Evolutionary conservation across 1,140 invertebrate genomes (phyloP), one percentile per base, ranked within the genome.

Genomic region (Ceratosolen solmsi): DNA sequence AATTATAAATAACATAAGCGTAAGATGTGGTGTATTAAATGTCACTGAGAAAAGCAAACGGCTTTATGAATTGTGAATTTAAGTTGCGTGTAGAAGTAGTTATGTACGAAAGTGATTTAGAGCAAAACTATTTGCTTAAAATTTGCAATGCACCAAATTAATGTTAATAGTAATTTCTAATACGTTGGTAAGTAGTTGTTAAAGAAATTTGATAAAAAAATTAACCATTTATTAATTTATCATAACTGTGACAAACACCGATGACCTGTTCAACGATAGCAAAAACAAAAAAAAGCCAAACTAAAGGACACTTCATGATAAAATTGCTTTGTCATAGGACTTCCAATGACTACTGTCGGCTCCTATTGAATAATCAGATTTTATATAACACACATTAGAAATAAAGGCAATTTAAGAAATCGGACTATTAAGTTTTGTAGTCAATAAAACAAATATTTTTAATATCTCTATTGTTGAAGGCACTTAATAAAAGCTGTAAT

Each of bases 141-240:
- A 46, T 46, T n/a, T n/a, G n/a, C n/a, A n/a, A n/a, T n/a, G n/a
- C n/a, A n/a, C n/a, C n/a, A n/a, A n/a, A n/a, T n/a, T n/a, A n/a
- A n/a, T n/a, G n/a, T n/a, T n/a, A n/a, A n/a, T n/a, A n/a, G n/a
- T n/a, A n/a, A n/a, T n/a, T n/a, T n/a, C n/a, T n/a, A n/a, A n/a
- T n/a, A n/a, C n/a, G n/a, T n/a, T n/a, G n/a, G n/a, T n/a, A n/a
- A n/a, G n/a, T n/a, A n/a, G n/a, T n/a, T n/a, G n/a, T n/a, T n/a
- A n/a, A n/a, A n/a, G n/a, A n/a, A n/a, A n/a, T 46, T 46, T 7
- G 13, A 5, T 46, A 7, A 7, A 5, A 46, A 71, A 9, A 72
- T 27, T 72, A 72, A 72, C 70, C 70, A 49, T 49, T 72, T 30
- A 72, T 27, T 49, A 72, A 27, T 72, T 72, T 46, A 27, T 72